Percentiles rank a stretch among this genome's conserved stretches.
These are phyloP conservation scores for Notospermus geniculatus DNA, from an alignment of 1,140 invertebrate genomes.

Conservation along the genomic window DNA sequence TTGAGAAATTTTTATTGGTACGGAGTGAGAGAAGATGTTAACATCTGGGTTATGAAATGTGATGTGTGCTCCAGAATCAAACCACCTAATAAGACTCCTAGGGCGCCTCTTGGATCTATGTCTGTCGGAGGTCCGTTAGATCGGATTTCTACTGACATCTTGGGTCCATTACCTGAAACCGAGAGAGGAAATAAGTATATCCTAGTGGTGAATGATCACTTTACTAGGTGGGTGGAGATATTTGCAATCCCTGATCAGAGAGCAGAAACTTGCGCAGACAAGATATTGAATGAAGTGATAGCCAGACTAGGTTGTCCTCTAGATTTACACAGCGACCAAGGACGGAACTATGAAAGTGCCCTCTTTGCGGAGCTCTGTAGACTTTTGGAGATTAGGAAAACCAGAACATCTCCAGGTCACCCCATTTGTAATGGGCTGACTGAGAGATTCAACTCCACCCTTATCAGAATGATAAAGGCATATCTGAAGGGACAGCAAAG, in stretches of 20 bases:
- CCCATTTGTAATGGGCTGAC: too few species aligned
- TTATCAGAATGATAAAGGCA: too few species aligned
- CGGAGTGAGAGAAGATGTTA: background rate
- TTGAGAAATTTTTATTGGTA: too few species aligned
- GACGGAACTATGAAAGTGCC: too few species aligned
- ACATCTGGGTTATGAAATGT: background rate
- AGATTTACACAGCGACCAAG: too few species aligned
- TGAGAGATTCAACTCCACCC: too few species aligned
- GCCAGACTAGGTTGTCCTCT: too few species aligned
- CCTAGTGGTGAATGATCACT: conserved; percentile 26
- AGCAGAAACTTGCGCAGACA: conserved; percentile 11
- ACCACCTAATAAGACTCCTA: background rate
- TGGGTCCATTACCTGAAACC: conserved; percentile 25
- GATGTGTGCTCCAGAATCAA: background rate
- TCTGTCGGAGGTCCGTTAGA: background rate
- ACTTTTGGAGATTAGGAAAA: too few species aligned
- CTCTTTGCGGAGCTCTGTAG: too few species aligned
- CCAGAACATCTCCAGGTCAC: too few species aligned
- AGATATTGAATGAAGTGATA: too few species aligned
- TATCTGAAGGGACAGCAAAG: too few species aligned
- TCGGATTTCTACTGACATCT: conserved; percentile 13
- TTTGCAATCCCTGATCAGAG: conserved; percentile 26
- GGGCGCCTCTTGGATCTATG: background rate
- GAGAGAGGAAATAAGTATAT: conserved; percentile 24
- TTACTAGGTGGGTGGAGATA: conserved; percentile 25